phyloP scores from a whole-genome alignment of 2,797 vertebrate species.

The Syngnathus acus region DNA sequence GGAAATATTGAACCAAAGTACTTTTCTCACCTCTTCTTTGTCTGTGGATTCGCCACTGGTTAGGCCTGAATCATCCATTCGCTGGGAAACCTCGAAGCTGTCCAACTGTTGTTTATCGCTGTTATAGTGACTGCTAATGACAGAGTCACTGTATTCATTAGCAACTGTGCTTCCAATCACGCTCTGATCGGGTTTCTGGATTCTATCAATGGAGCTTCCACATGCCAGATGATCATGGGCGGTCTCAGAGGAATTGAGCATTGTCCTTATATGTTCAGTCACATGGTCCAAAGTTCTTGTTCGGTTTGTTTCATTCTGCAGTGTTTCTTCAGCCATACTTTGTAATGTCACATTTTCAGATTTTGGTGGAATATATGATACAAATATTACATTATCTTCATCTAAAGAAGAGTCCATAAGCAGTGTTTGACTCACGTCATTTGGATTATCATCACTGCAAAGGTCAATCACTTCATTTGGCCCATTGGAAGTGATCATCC shows the following conservation, averaged over 20 bases:
- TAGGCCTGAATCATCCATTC: background rate
- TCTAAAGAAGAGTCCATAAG: conserved; percentile 15
- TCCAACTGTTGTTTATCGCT: conserved; percentile 6
- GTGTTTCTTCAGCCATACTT: background rate
- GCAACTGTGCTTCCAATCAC: background rate
- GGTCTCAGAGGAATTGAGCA: background rate
- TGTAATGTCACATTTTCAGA: conserved; percentile 11
- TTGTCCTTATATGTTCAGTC: background rate
- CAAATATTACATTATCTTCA: conserved; percentile 72
- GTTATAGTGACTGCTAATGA: background rate
- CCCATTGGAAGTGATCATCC: background rate
- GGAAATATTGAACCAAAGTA: background rate
- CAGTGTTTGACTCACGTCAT: conserved; percentile 6
- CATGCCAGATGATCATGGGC: background rate
- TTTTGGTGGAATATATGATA: conserved; percentile 66
- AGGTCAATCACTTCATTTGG: conserved; percentile 65
- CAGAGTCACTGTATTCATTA: background rate
- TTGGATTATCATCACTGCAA: conserved; percentile 53
- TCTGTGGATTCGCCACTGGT: background rate
- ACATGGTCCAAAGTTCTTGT: background rate
- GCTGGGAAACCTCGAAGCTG: background rate
- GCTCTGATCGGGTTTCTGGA: background rate
- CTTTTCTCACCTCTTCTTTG: conserved; percentile 25
- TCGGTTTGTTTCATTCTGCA: background rate
- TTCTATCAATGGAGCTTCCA: background rate